Evolutionary conservation across 2,113 vertebrate genomes (phyloP).

Genomic region (Nibea albiflora): DNA sequence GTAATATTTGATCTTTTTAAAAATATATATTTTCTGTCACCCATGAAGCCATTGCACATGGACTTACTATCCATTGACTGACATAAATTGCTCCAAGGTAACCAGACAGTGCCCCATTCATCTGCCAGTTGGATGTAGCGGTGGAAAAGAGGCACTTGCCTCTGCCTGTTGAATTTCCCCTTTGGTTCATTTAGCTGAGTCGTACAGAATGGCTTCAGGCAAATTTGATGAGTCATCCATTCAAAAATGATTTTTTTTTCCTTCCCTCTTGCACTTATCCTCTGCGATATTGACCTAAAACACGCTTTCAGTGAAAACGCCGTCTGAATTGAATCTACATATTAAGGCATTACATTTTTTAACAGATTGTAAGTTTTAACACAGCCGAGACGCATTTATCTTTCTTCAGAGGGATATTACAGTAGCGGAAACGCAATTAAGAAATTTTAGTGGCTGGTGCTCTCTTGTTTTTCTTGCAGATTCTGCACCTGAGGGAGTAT

Average conservation of each 20-base stretch:
- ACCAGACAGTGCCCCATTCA: constrained; percentile 37
- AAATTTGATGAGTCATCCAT: constrained; percentile 51
- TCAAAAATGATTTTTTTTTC: constrained; percentile 38
- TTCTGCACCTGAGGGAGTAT: constrained; percentile 8
- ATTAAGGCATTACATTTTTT: background rate
- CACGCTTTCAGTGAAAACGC: background rate
- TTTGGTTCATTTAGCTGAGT: constrained; percentile 57
- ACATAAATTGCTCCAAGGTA: constrained; percentile 41
- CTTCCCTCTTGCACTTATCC: constrained; percentile 27
- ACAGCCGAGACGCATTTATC: constrained; percentile 6
- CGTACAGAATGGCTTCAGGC: constrained; percentile 31
- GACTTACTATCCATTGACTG: constrained; percentile 6
- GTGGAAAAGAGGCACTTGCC: background rate
- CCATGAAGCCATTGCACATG: constrained; percentile 11
- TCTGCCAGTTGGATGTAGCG: constrained; percentile 17
- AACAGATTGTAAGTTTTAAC: constrained; percentile 10
- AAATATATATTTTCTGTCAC: constrained; percentile 5
- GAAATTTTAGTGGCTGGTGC: constrained; percentile 3
- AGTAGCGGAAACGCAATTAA: constrained; percentile 33
- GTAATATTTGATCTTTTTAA: background rate
- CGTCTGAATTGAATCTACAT: constrained; percentile 28
- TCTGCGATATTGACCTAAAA: constrained; percentile 42
- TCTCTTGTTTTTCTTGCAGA: constrained; percentile 25
- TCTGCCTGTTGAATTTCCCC: constrained; percentile 36
- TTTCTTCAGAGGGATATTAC: constrained; percentile 22